phyloP scores from a whole-genome alignment of 35 echinoderm and acorn worm genomes.

The Stichopus chloronotus region DNA sequence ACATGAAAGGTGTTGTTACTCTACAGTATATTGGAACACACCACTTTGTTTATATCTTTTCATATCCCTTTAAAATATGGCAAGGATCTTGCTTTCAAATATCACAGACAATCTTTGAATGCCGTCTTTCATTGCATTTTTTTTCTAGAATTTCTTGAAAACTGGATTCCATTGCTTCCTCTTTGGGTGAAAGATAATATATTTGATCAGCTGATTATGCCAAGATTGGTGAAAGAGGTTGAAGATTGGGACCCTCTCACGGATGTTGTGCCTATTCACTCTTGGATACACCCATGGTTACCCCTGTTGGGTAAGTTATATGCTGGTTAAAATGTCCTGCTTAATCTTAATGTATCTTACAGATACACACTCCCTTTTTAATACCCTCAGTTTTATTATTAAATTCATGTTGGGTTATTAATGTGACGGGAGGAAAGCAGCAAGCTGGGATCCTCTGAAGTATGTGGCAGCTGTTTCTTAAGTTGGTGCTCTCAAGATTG shows the following conservation, averaged over 20 bases:
- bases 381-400: no score
- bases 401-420: no score
- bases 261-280: slow-evolving; percentile 83
- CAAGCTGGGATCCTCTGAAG: no score
- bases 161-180: slow-evolving; percentile 86
- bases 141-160: slow-evolving; percentile 78
- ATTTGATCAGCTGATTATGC: slow-evolving; percentile 86
- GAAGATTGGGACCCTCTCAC: slow-evolving; percentile 90
- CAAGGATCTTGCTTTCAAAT: no score
- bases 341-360: slow-evolving; percentile 72
- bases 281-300: slow-evolving; percentile 98
- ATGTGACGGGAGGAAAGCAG: no score
- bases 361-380: slow-evolving; percentile 71
- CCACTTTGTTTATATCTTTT: no score
- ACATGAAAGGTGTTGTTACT: no score
- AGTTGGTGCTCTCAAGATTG: slow-evolving; percentile 87
- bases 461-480: no score
- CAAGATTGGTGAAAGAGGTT: slow-evolving; percentile 74
- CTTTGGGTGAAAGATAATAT: slow-evolving; percentile 86
- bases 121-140: not conserved
- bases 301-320: slow-evolving; percentile 79
- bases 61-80: no score
- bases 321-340: not conserved
- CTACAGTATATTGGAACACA: no score
- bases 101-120: no score